phyloP scores from a whole-genome alignment of 2,797 vertebrate species.

The Steatocranus sp. region DNA sequence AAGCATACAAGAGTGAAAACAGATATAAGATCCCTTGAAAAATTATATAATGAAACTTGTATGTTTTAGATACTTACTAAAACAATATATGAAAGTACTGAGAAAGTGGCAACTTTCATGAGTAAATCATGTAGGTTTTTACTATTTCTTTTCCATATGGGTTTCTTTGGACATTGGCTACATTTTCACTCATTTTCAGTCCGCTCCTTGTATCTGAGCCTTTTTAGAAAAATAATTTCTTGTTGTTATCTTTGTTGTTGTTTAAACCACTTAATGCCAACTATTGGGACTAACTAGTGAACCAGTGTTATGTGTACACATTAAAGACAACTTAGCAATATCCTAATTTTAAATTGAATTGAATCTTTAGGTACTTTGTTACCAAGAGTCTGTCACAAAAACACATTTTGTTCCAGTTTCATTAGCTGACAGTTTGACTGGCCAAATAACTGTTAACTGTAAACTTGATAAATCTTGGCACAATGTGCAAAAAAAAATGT shows the following conservation, averaged over 20 bases:
- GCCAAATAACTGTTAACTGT: not conserved
- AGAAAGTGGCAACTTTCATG: too few species aligned
- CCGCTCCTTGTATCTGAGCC: not conserved
- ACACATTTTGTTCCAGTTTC: not conserved
- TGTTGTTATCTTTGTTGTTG: not conserved
- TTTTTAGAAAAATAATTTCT: not conserved
- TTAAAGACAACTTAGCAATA: not conserved
- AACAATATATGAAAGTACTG: too few species aligned
- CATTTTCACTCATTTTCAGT: not conserved
- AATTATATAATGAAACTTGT: too few species aligned
- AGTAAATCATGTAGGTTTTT: too few species aligned
- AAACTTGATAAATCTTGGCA: not conserved
- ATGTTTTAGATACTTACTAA: too few species aligned
- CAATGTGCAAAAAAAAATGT: not conserved
- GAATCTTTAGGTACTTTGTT: not conserved
- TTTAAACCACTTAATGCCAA: not conserved
- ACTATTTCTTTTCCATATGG: too few species aligned
- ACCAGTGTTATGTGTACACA: not conserved
- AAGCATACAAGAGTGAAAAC: too few species aligned
- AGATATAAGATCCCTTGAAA: too few species aligned
- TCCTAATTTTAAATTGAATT: not conserved
- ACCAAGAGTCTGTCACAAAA: not conserved
- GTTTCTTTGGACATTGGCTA: not conserved
- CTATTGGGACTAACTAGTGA: not conserved
- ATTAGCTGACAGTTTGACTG: not conserved